Percentiles rank a stretch among this genome's conserved stretches.
These are phyloP conservation scores for Megalurothrips usitatus DNA, from an alignment of 2,888 invertebrate genomes.

Conservation along the genomic window DNA sequence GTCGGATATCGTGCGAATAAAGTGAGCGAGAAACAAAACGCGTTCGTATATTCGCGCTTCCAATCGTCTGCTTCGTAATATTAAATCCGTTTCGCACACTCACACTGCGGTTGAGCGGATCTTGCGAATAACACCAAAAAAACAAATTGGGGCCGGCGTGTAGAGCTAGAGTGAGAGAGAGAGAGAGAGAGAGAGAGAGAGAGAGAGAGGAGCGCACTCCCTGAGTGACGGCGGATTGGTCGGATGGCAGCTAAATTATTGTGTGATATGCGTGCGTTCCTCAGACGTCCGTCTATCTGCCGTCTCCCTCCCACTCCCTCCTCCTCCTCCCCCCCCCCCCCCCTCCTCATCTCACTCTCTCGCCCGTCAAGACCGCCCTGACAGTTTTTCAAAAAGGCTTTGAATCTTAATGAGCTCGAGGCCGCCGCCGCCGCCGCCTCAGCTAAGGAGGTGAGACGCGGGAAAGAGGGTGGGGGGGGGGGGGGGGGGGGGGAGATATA, in stretches of 20 bases:
- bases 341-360: background rate
- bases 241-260: constrained; percentile 3
- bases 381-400: constrained; percentile 25
- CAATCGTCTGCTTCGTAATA: too few species aligned
- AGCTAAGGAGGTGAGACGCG: background rate
- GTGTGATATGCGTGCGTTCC: background rate
- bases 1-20: too few species aligned
- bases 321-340: background rate
- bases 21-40: too few species aligned
- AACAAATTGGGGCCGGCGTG: too few species aligned
- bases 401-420: constrained; percentile 14
- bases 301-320: background rate
- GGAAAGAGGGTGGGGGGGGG: background rate
- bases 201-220: too few species aligned
- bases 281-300: too few species aligned
- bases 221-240: background rate
- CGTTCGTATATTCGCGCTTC: too few species aligned
- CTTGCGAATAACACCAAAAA: too few species aligned
- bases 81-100: too few species aligned
- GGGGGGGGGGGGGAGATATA: background rate
- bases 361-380: background rate
- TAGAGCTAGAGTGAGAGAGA: too few species aligned
- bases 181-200: too few species aligned
- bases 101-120: too few species aligned
- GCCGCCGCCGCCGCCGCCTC: background rate